phyloP scores from a whole-genome alignment of 2,888 invertebrate species.

The Pinctada fucata region DNA sequence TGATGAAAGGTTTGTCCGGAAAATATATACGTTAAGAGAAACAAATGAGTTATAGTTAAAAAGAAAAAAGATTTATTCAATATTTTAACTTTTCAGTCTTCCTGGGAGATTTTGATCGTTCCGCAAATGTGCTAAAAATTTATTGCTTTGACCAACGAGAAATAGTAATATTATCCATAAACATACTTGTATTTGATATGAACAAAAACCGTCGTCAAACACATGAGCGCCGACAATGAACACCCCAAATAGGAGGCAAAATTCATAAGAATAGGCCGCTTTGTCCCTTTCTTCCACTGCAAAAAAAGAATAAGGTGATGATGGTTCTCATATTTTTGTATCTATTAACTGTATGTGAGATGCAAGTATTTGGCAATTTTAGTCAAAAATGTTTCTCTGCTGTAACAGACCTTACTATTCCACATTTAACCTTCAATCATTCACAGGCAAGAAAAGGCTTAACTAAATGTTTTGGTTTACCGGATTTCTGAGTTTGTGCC shows the following conservation, averaged over 20 bases:
- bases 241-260: slow-evolving; percentile 77
- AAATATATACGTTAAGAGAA: neutral
- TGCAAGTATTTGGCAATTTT: too few relatives aligned
- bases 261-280: slow-evolving; percentile 71
- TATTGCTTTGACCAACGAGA: neutral
- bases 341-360: too few relatives aligned
- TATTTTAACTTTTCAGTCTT: too few relatives aligned
- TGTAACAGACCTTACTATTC: too few relatives aligned
- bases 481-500: too few relatives aligned
- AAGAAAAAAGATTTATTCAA: neutral
- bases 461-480: too few relatives aligned
- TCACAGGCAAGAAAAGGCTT: too few relatives aligned
- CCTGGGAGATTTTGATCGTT: too few relatives aligned
- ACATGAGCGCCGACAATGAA: slow-evolving; percentile 71
- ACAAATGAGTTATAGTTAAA: neutral
- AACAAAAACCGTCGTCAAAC: slow-evolving; percentile 69
- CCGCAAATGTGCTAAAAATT: too few relatives aligned
- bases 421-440: too few relatives aligned
- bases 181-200: slow-evolving; percentile 73
- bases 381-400: too few relatives aligned
- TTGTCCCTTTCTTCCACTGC: slow-evolving; percentile 75
- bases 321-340: too few relatives aligned
- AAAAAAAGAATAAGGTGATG: slow-evolving; percentile 26
- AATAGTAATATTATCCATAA: neutral
- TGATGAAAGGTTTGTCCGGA: neutral